A percentile compares a stretch with the other conserved stretches of the same genome.
phyloP scores from a whole-genome alignment of 92 coral and sea anemone species.

The Palythoa grandis region DNA sequence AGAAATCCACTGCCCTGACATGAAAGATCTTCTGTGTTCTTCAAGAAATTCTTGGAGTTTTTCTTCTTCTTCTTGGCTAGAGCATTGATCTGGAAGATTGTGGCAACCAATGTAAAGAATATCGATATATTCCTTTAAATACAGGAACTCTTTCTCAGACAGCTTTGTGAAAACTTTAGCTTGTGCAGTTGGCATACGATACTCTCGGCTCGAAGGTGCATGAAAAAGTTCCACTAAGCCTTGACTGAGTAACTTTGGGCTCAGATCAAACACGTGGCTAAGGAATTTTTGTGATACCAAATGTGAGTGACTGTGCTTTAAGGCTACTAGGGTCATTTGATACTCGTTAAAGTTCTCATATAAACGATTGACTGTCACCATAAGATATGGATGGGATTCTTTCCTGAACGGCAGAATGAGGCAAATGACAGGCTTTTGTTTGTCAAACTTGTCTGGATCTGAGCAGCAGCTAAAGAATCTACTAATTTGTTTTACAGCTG shows the following conservation, averaged over 20 bases:
- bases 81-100: slow-evolving; percentile 46
- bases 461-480: slow-evolving; percentile 78
- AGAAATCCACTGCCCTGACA: slow-evolving; percentile 85
- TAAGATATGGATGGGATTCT: slow-evolving; percentile 57
- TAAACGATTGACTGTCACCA: slow-evolving; percentile 71
- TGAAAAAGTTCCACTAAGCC: slow-evolving; percentile 63
- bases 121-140: slow-evolving; percentile 68
- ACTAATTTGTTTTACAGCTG: slow-evolving; percentile 67
- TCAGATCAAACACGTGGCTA: slow-evolving; percentile 49
- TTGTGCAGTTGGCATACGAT: slow-evolving; percentile 79
- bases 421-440: slow-evolving; percentile 79
- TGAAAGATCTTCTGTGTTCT: slow-evolving; percentile 72
- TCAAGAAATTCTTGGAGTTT: slow-evolving; percentile 52
- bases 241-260: slow-evolving; percentile 57
- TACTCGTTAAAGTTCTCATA: slow-evolving; percentile 78
- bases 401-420: slow-evolving; percentile 72
- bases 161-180: slow-evolving; percentile 61
- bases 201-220: slow-evolving; percentile 41
- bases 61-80: slow-evolving; percentile 57
- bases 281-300: slow-evolving; percentile 25
- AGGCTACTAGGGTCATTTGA: slow-evolving; percentile 53
- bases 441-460: slow-evolving; percentile 86
- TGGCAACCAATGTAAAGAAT: slow-evolving; percentile 80
- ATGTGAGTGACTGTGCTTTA: slow-evolving; percentile 45
- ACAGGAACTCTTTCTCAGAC: slow-evolving; percentile 66